Evolutionary conservation across 2,113 vertebrate genomes (phyloP), one percentile per base, ranked within the genome.

Genomic region (Cnemophilus loriae): DNA sequence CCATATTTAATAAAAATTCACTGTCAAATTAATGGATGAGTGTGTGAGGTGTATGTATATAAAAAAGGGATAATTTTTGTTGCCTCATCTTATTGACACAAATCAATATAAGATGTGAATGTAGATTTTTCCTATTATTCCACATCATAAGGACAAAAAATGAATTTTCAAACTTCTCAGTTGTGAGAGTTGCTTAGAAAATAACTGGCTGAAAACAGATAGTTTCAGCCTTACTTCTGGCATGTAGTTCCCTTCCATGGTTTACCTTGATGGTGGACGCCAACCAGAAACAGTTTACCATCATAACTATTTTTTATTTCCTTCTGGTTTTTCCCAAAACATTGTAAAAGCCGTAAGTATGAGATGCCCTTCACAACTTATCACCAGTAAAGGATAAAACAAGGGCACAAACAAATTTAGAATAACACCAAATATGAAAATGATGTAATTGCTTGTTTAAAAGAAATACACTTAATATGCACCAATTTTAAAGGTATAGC

Each of bases 371-470:
- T 69, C 32, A 57, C 7, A 74, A 61, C 26, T 69, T 50, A 3
- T 1, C 21, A 65, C 13, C 44, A 53, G 7, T 20, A 65, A 68
- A 92, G 32, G n/a, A 35, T 35, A 42, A 77, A 46, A 53, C 68
- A 47, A 5, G 11, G 14, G 10, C 33, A 68, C 7, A 57, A 70
- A 41, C 11, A 82, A 76, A 8, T 53, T 81, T 27, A 67, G 47
- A 81, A 47, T 18, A 28, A 65, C 7, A 76, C 27, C n/a, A 65
- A 28, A 53, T 27, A 61, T 11, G 35, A 60, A 89, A 87, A 92
- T 22, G 0, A 63, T 46, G 33, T 32, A 56, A 63, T 47, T 0
- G 1, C 10, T 56, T 84, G 8, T 4, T 4, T 6, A 49, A 68
- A 64, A 64, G 59, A 61, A 63, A 6, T 5, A 22, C 8, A 53